phyloP scores from a whole-genome alignment of 2,888 invertebrate genomes.

The Lymantria dispar region DNA sequence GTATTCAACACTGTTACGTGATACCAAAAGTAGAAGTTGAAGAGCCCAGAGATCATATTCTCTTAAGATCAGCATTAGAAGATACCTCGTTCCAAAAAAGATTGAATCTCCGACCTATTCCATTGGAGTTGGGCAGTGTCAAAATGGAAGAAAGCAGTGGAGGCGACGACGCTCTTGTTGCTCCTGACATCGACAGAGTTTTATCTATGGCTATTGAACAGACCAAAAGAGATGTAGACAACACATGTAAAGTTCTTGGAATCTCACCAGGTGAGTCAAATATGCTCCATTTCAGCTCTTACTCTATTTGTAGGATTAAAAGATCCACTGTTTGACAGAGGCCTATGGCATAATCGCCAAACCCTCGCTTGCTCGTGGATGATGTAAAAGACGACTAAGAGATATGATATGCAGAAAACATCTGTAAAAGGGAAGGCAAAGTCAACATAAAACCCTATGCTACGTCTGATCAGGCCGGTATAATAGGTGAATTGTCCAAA shows the following conservation, averaged over 20 bases:
- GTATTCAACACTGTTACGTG: slow-evolving; percentile 63
- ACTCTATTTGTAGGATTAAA: not conserved
- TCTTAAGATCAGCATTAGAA: slow-evolving; percentile 90
- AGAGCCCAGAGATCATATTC: slow-evolving; percentile 86
- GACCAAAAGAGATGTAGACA: slow-evolving; percentile 92
- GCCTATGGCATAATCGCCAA: too few species aligned
- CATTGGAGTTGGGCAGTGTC: slow-evolving; percentile 83
- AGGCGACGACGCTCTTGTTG: slow-evolving; percentile 81
- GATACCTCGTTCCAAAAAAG: slow-evolving; percentile 93
- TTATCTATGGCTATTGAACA: slow-evolving; percentile 93
- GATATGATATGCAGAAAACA: too few species aligned
- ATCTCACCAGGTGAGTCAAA: slow-evolving; percentile 92
- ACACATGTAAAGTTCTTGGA: slow-evolving; percentile 91
- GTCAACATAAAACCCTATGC: too few species aligned
- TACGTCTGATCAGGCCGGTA: too few species aligned
- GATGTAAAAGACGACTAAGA: too few species aligned
- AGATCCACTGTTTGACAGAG: not conserved
- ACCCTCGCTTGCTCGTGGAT: too few species aligned
- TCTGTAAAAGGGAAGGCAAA: too few species aligned
- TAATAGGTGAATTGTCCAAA: too few species aligned
- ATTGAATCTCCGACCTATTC: slow-evolving; percentile 91
- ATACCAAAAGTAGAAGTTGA: slow-evolving; percentile 82
- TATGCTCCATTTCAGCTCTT: not conserved
- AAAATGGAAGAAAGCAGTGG: slow-evolving; percentile 87
- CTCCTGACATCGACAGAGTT: slow-evolving; percentile 91